These are phyloP conservation scores for Drosophila nigricruria DNA, from an alignment of 2,888 invertebrate species.

Conservation along the genomic window DNA sequence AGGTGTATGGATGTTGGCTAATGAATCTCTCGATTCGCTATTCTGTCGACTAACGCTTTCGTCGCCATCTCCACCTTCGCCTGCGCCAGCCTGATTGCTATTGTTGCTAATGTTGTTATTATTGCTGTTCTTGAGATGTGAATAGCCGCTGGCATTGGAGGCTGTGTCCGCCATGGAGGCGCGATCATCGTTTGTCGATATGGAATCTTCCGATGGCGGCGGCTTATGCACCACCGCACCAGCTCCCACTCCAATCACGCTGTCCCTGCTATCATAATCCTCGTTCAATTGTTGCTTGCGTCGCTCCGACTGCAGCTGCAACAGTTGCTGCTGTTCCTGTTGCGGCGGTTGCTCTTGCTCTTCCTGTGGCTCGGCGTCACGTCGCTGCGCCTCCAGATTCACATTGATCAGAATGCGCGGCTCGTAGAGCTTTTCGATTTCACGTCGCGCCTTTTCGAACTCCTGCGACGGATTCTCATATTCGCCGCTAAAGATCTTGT, in stretches of 20 bases:
- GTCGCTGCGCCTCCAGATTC: slow-evolving; percentile 87
- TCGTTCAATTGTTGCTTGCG: slow-evolving; percentile 85
- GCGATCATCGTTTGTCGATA: slow-evolving; percentile 83
- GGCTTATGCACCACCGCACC: slow-evolving; percentile 5
- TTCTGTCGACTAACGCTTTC: slow-evolving; percentile 71
- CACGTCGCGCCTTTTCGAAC: slow-evolving; percentile 90
- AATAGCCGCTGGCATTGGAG: slow-evolving; percentile 85
- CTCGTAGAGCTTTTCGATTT: slow-evolving; percentile 93
- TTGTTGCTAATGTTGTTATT: slow-evolving; percentile 52
- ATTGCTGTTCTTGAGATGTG: slow-evolving; percentile 57
- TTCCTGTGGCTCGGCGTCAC: slow-evolving; percentile 81
- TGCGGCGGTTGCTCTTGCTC: slow-evolving; percentile 6
- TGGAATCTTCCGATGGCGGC: slow-evolving; percentile 74
- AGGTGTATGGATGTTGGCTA: slow-evolving; percentile 66
- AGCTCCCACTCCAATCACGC: neutral
- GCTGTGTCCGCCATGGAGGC: slow-evolving; percentile 92
- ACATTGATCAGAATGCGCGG: slow-evolving; percentile 93
- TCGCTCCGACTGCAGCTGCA: slow-evolving; percentile 50
- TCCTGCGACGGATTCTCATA: slow-evolving; percentile 89
- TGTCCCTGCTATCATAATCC: slow-evolving; percentile 36
- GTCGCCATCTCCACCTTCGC: neutral
- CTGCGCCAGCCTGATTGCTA: slow-evolving; percentile 25
- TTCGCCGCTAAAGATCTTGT: slow-evolving; percentile 90
- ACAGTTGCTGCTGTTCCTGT: slow-evolving; percentile 10
- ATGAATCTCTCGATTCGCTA: slow-evolving; percentile 83